Conservation (phyloP, 1,140 invertebrate species). For the Polyergus mexicanus region DNA sequence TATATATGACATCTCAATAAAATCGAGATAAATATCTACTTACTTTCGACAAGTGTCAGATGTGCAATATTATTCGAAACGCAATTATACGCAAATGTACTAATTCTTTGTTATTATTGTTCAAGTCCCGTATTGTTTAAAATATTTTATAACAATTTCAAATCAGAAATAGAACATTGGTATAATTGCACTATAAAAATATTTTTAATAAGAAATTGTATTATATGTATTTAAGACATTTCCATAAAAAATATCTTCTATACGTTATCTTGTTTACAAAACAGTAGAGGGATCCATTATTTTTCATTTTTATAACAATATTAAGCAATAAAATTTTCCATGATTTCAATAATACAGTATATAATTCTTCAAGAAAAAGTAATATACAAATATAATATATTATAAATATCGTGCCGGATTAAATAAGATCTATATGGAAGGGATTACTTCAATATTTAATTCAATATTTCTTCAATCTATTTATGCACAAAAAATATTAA, state of each 20-base stretch:
- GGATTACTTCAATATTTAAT: not conserved
- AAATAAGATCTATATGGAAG: not conserved
- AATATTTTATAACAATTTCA: not conserved
- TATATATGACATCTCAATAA: slow-evolving; percentile 49
- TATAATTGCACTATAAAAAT: not conserved
- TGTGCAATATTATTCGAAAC: not conserved
- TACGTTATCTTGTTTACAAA: not conserved
- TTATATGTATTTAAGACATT: not conserved
- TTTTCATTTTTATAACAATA: not conserved
- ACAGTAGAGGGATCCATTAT: not conserved
- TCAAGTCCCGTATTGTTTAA: no score
- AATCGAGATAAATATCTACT: slow-evolving; percentile 14
- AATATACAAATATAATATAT: not conserved
- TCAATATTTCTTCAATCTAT: slow-evolving; percentile 29
- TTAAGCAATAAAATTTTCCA: not conserved
- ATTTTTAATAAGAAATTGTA: no score
- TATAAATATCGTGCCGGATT: not conserved
- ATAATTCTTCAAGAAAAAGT: not conserved
- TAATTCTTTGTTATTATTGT: not conserved
- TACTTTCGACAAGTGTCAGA: not conserved
- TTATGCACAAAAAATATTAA: slow-evolving; percentile 6
- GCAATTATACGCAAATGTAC: not conserved
- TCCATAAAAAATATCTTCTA: not conserved
- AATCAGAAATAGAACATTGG: not conserved
- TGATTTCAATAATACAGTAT: not conserved